Evolutionary conservation across 2,113 vertebrate genomes (phyloP), one percentile per base, ranked within the genome.

Genomic region (Scalopus aquaticus): DNA sequence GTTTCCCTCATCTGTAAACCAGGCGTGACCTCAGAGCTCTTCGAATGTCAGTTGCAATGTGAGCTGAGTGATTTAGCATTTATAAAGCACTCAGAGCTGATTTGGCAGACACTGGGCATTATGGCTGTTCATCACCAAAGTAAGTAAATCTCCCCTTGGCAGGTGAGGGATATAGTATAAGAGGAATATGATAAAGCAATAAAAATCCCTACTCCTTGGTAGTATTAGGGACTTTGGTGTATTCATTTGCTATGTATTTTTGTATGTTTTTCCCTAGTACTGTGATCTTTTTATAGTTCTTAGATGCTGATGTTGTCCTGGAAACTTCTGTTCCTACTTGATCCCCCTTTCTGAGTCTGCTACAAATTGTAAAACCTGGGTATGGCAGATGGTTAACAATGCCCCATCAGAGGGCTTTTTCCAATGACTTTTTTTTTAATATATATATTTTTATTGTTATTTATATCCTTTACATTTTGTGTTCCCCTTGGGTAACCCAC

Each of bases 371-470:
- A 69, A 51, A 93, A 87, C 37, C 22, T 62, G 32, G 91, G 79
- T 58, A 54, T 84, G 80, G 80, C 65, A 84, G 84, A 87, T 92
- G 49, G 30, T 79, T 93, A 62, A 64, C 24, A 80, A 10, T 49
- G 30, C 51, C 26, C 19, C 28, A 30, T 54, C 11, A 73, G 39
- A 67, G 11, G 49, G 46, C 10, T 88, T 49, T 76, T 88, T 94
- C n/a, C n/a, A n/a, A n/a, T n/a, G n/a, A n/a, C n/a, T n/a, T n/a
- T n/a, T n/a, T n/a, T n/a, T n/a, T n/a, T n/a, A n/a, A n/a, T n/a
- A n/a, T n/a, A n/a, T n/a, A n/a, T n/a, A n/a, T n/a, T n/a, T n/a
- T n/a, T n/a, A n/a, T n/a, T n/a, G n/a, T n/a, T n/a, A n/a, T n/a
- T n/a, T n/a, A n/a, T n/a, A n/a, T n/a, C n/a, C n/a, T n/a, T n/a